Conservation (phyloP, 1,140 invertebrate genomes). For the Tyrophagus putrescentiae region DNA sequence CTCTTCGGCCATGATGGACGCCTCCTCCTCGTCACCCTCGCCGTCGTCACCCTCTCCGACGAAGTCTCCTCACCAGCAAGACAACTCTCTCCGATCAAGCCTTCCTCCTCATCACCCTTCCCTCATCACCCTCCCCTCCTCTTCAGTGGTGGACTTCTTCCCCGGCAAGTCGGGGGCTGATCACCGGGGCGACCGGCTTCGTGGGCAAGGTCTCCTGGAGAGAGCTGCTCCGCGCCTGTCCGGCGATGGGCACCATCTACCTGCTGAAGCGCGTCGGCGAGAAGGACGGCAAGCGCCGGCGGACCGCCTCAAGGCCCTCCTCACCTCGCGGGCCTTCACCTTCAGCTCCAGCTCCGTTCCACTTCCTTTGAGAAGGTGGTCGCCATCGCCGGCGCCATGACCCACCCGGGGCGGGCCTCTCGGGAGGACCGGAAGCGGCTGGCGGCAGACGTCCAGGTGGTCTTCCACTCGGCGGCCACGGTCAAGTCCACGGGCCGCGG, state of each 20-base stretch:
- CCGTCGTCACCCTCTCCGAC: too few species aligned
- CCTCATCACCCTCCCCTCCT: too few species aligned
- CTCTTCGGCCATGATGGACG: too few species aligned
- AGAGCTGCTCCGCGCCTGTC: conserved; percentile 38
- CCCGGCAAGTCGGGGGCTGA: conserved; percentile 50
- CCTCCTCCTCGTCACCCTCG: too few species aligned
- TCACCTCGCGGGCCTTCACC: conserved; percentile 22
- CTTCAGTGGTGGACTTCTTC: conserved; percentile 40
- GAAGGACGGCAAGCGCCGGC: conserved; percentile 31
- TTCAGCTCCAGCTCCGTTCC: not conserved
- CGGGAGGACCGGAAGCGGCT: conserved; percentile 56
- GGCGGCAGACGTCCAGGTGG: conserved; percentile 60
- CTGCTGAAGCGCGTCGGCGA: conserved; percentile 33
- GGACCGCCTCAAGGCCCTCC: conserved; percentile 30
- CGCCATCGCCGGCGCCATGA: conserved; percentile 77
- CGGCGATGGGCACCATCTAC: conserved; percentile 34
- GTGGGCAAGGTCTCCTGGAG: conserved; percentile 50
- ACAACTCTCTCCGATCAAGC: too few species aligned
- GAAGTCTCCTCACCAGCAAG: too few species aligned
- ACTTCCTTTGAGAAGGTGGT: conserved; percentile 55
- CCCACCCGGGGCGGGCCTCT: conserved; percentile 69
- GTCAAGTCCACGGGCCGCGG: conserved; percentile 94
- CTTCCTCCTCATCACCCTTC: too few species aligned
- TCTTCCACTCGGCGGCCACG: conserved; percentile 97
- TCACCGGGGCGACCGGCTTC: conserved; percentile 50